A percentile compares a stretch with the other conserved stretches of the same genome.
phyloP scores from a whole-genome alignment of 2,113 vertebrate genomes.

The Paratilapia polleni region DNA sequence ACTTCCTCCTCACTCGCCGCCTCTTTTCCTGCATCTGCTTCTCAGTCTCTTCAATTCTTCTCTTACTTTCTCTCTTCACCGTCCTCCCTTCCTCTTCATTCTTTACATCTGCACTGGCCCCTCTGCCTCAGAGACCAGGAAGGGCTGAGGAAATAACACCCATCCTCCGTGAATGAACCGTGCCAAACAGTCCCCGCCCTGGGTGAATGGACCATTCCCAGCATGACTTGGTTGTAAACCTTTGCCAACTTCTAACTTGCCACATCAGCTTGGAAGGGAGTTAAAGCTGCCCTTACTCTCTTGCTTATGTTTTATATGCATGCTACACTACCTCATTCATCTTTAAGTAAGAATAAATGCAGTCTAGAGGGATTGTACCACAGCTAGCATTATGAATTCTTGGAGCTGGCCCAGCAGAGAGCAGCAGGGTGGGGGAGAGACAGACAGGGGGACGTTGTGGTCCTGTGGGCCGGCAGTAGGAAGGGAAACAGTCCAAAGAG shows the following conservation, averaged over 20 bases:
- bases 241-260: slow-evolving; percentile 5
- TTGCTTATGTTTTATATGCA: neutral
- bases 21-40: neutral
- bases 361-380: slow-evolving; percentile 14
- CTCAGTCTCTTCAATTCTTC: neutral
- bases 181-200: slow-evolving; percentile 59
- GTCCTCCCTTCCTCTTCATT: slow-evolving; percentile 13
- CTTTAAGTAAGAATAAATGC: slow-evolving; percentile 19
- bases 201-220: slow-evolving; percentile 23
- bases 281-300: neutral
- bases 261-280: slow-evolving; percentile 7
- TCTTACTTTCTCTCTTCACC: neutral
- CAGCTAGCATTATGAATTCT: slow-evolving; percentile 33
- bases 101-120: slow-evolving; percentile 42
- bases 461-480: slow-evolving; percentile 46
- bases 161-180: slow-evolving; percentile 74
- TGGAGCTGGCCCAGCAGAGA: slow-evolving; percentile 38
- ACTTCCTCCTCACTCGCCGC: neutral
- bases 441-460: slow-evolving; percentile 41
- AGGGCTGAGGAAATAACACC: slow-evolving; percentile 80
- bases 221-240: slow-evolving; percentile 32
- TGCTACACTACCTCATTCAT: slow-evolving; percentile 4
- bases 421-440: slow-evolving; percentile 28
- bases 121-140: slow-evolving; percentile 68
- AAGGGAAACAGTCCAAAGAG: slow-evolving; percentile 67